phyloP scores from a whole-genome alignment of 2,797 vertebrate species.

The Meda fulgida region DNA sequence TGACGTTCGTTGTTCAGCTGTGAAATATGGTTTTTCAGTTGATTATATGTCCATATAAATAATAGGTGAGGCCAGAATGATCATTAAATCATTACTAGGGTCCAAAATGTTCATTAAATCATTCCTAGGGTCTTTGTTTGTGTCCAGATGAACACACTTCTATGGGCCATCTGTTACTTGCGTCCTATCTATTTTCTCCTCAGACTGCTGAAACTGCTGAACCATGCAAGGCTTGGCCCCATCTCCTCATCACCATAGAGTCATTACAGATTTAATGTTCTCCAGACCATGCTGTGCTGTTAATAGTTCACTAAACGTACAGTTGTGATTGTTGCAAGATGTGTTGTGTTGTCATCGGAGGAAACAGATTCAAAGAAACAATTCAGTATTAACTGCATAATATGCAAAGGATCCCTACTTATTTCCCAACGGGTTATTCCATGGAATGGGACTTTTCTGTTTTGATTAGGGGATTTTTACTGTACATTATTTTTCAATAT shows the following conservation, averaged over 20 bases:
- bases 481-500: neutral
- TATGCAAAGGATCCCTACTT: neutral
- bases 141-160: slow-evolving; percentile 73
- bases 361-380: slow-evolving; percentile 1
- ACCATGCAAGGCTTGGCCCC: slow-evolving; percentile 38
- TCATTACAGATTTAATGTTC: slow-evolving; percentile 58
- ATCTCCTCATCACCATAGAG: slow-evolving; percentile 54
- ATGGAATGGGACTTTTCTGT: neutral
- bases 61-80: slow-evolving; percentile 74
- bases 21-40: slow-evolving; percentile 75
- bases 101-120: slow-evolving; percentile 75
- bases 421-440: neutral
- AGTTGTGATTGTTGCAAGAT: slow-evolving; percentile 44
- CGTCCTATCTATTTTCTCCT: slow-evolving; percentile 58
- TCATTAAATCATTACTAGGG: slow-evolving; percentile 73
- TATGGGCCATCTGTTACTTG: slow-evolving; percentile 72
- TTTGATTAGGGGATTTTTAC: neutral
- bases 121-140: slow-evolving; percentile 73
- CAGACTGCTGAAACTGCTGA: slow-evolving; percentile 56
- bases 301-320: slow-evolving; percentile 51
- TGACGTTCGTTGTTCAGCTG: slow-evolving; percentile 59
- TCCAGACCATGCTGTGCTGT: slow-evolving; percentile 30
- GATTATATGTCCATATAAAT: slow-evolving; percentile 79
- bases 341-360: slow-evolving; percentile 18
- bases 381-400: neutral